Base-by-base conservation (phyloP, 2,113 vertebrate genomes). In the Xenopus tropicalis region DNA sequence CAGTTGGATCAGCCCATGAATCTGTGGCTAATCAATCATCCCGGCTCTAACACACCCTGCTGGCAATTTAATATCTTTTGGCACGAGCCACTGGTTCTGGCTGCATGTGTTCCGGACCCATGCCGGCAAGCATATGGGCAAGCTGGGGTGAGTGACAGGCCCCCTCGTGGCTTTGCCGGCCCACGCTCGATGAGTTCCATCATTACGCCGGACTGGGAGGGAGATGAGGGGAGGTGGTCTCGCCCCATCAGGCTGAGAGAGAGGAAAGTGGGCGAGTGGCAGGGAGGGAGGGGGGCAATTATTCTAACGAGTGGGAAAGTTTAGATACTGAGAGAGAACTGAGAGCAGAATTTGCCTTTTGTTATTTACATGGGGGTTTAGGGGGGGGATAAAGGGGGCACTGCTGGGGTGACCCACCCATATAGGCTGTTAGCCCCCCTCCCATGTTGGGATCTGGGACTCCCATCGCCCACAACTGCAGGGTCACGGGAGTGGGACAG, bases 1-100 rank as follows among this genome's bases (percentile, higher is more conserved):
- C 46, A 61, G 72, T 69, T 63, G 71, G 78, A 81, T 84, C 82
- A 79, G 80, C 82, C 82, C 82, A 85, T 86, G 79, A 78, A 82
- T 91, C 82, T 86, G 81, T 72, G 84, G 85, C 87, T 90, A 91
- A 91, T 92, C 91, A 91, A 91, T 92, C 91, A 92, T 90, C 72
- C 82, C 72, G 75, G 83, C 83, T 85, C 85, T 89, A 87, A 87
- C 88, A 89, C 86, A 81, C 83, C 89, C 89, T 84, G 86, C 90
- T 90, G 88, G 86, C 88, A 86, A 77, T 81, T 84, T 91, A 91
- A 91, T 91, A 88, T 91, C 85, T 88, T 86, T 84, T 90, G 89
- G 89, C 88, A 89, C 86, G 82, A 87, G 81, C 80, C 56, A 78
- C 81, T 42, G 86, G 86, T 83, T 83, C 85, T 85, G 88, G 90